Conservation (phyloP, 2,113 vertebrate genomes). For the Henicopernis longicauda region DNA sequence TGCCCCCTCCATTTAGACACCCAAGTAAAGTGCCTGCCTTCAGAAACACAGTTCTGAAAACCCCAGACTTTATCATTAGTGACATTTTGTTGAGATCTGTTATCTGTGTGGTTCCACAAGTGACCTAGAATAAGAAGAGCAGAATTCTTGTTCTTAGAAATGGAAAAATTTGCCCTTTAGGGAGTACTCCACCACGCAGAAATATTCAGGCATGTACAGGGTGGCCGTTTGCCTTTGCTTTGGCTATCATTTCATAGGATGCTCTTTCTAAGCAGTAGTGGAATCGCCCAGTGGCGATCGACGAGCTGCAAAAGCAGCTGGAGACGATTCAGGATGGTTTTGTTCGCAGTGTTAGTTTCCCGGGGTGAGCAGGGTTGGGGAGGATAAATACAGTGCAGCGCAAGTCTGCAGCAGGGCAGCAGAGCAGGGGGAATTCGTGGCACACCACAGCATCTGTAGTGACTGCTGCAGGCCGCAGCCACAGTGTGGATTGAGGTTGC, state of each 20-base stretch:
- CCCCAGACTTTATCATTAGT: not conserved
- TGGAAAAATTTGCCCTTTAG: conserved; percentile 33
- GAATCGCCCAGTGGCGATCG: not conserved
- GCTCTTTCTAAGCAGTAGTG: not conserved
- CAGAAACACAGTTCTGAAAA: not conserved
- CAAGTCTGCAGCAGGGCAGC: not conserved
- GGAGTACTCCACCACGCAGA: not conserved
- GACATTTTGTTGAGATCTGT: conserved; percentile 31
- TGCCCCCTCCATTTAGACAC: not conserved
- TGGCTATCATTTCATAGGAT: not conserved
- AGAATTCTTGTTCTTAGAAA: conserved; percentile 49
- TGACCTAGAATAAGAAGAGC: conserved; percentile 45
- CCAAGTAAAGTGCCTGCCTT: not conserved
- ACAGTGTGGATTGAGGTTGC: not conserved
- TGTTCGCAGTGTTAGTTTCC: not conserved
- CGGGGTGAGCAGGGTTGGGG: fast-evolving
- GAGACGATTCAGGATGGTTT: not conserved
- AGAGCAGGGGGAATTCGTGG: not conserved
- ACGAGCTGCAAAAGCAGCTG: not conserved
- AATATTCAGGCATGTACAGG: not conserved
- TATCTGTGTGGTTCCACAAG: conserved; percentile 30
- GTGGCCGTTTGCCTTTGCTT: not conserved
- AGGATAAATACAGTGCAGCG: fast-evolving
- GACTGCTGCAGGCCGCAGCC: not conserved
- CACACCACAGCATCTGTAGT: not conserved